Conservation (phyloP, 1,140 invertebrate species). For the Bombus waltoni region DNA sequence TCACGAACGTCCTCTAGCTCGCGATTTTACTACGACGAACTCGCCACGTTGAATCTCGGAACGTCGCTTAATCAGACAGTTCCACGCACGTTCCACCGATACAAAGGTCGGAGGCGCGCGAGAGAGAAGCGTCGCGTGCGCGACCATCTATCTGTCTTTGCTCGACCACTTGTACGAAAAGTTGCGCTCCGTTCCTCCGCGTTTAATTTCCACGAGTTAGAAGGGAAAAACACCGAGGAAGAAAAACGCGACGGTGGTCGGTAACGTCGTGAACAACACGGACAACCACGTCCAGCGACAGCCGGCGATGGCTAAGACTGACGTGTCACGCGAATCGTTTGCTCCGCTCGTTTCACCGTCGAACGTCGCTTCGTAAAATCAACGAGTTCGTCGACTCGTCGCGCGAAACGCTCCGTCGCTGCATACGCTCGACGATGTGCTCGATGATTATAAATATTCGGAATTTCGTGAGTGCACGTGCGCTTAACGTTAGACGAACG, state of each 20-base stretch:
- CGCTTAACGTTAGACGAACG: too few relatives aligned
- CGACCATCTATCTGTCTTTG: constrained; percentile 15
- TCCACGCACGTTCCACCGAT: neutral
- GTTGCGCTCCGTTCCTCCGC: neutral
- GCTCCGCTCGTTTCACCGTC: neutral
- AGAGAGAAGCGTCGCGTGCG: constrained; percentile 5
- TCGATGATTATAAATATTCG: too few relatives aligned
- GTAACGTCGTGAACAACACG: neutral
- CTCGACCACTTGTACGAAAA: constrained; percentile 12
- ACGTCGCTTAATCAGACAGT: constrained; percentile 55
- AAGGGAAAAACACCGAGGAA: neutral
- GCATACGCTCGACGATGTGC: too few relatives aligned
- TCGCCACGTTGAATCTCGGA: constrained; percentile 52
- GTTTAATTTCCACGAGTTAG: constrained; percentile 20
- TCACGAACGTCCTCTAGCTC: neutral
- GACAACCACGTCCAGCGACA: neutral
- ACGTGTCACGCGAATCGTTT: constrained; percentile 11
- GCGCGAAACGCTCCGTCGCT: neutral
- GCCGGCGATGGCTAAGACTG: neutral
- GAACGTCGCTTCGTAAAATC: neutral
- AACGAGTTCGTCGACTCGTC: neutral
- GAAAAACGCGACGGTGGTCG: neutral
- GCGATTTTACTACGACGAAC: constrained; percentile 52
- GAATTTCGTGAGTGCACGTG: too few relatives aligned
- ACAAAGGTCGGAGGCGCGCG: neutral